Conservation (phyloP, 2,888 invertebrate species). For the Cataglyphis rosenhaueri region DNA sequence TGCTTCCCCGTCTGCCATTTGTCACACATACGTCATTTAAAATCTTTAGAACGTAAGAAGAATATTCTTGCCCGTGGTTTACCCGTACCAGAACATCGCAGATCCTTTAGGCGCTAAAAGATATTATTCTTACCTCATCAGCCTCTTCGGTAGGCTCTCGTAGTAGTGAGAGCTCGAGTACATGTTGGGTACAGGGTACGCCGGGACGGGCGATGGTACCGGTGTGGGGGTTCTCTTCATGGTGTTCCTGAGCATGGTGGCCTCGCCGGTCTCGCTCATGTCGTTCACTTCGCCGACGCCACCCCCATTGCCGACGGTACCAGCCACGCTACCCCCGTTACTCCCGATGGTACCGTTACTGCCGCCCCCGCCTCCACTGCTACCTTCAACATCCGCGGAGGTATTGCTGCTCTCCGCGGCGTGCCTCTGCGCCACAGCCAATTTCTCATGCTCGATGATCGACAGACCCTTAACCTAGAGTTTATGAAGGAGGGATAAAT, state of each 20-base stretch:
- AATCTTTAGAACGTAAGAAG: conserved; percentile 47
- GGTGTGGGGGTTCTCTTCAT: conserved; percentile 82
- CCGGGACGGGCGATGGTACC: conserved; percentile 80
- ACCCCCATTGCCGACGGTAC: conserved; percentile 82
- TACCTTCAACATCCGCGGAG: conserved; percentile 81
- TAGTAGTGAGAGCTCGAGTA: conserved; percentile 82
- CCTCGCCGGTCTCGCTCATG: conserved; percentile 85
- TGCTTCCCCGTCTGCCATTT: background rate
- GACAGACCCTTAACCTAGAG: conserved; percentile 91
- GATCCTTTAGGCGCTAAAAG: conserved; percentile 48
- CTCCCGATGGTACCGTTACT: conserved; percentile 66
- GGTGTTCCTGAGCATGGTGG: conserved; percentile 75
- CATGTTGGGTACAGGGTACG: conserved; percentile 80
- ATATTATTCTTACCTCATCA: conserved; percentile 80
- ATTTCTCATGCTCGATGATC: conserved; percentile 91
- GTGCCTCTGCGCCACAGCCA: conserved; percentile 88
- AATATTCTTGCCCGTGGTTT: background rate
- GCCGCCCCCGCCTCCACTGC: conserved; percentile 82
- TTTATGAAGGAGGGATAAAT: background rate
- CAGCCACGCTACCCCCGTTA: conserved; percentile 71
- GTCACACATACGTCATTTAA: conserved; percentile 21
- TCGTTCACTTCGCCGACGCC: conserved; percentile 85
- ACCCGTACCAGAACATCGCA: conserved; percentile 15
- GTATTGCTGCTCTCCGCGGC: conserved; percentile 82
- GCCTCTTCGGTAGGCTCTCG: conserved; percentile 83